Base-by-base conservation (phyloP, 1,140 invertebrate genomes). In the Scylla paramamosain region DNA sequence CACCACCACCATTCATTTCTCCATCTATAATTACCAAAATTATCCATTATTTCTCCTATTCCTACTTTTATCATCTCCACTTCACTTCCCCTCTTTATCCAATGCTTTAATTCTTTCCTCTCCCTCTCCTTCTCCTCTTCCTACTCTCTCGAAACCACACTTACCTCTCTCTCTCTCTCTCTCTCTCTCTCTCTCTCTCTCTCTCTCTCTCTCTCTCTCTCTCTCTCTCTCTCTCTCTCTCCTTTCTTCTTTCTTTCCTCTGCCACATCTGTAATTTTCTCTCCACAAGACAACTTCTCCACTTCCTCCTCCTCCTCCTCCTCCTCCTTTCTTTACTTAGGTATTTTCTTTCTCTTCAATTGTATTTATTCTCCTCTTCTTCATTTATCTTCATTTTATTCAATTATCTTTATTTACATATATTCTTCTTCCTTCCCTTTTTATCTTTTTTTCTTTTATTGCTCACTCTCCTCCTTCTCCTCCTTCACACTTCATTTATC, bases 41-140 rank as follows among this genome's bases (percentile, higher is more conserved):
- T 39, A 39, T n/a, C n/a, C 25, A n/a, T 25, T 77, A n/a, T n/a
- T n/a, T 77, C 67, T 77, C 20, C 52, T 25, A 7, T 77, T 77
- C 67, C 12, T 20, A 12, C 67, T n/a, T n/a, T 77, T n/a, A 77
- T n/a, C 25, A 77, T 77, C 67, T 20, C n/a, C 52, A 14, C 32
- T 86, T 86, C 83, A 29, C 83, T 86, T 86, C n/a, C 83, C 25
- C 25, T 86, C 25, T 31, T 86, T 46, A 16, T 7, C 31, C 4
- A 39, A 39, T 39, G 39, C 39, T 39, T 1, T 39, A 39, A 39
- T 39, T 39, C 39, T 39, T 39, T 6, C 39, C 6, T 39, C 39
- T 48, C 90, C 46, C 46, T 45, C 90, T 91, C 90, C 52, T 91
- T 46, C 52, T 29, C 52, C 90, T 52, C 29, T 14, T 59, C 28